These are phyloP conservation scores for Scyliorhinus canicula DNA, from an alignment of 2,797 vertebrate species.

Conservation along the genomic window DNA sequence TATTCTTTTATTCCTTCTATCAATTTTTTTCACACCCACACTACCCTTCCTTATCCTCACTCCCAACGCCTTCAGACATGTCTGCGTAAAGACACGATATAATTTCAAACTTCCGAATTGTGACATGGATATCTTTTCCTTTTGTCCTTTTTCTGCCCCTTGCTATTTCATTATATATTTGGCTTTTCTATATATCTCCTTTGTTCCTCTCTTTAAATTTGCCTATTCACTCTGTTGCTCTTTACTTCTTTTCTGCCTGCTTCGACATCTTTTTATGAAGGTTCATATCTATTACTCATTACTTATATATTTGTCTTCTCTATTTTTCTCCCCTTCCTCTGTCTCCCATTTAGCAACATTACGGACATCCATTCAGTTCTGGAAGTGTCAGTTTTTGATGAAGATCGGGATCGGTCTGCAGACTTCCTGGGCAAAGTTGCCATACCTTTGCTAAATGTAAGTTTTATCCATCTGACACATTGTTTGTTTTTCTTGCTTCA, in stretches of 20 bases:
- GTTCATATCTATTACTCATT: not conserved
- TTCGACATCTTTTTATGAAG: not conserved
- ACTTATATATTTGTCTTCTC: slow-evolving; percentile 39
- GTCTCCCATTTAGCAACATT: slow-evolving; percentile 74
- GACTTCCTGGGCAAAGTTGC: slow-evolving; percentile 97
- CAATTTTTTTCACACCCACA: not conserved
- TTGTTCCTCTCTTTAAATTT: not conserved
- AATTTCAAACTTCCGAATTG: not conserved
- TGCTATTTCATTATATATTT: not conserved
- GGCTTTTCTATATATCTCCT: not conserved
- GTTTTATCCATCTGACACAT: slow-evolving; percentile 56
- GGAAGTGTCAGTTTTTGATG: slow-evolving; percentile 93
- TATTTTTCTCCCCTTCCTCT: slow-evolving; percentile 41
- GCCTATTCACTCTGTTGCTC: not conserved
- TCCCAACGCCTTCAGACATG: not conserved
- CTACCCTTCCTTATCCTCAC: not conserved
- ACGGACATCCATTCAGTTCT: slow-evolving; percentile 96
- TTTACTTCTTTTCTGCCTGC: not conserved
- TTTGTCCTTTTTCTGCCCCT: not conserved
- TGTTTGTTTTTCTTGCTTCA: slow-evolving; percentile 52
- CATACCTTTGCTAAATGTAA: slow-evolving; percentile 90
- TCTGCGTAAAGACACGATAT: not conserved
- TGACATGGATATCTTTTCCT: not conserved
- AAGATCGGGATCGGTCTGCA: slow-evolving; percentile 88
- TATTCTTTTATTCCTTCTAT: not conserved